Conservation (phyloP, 2,888 invertebrate genomes). For the Cosmia pyralina region DNA sequence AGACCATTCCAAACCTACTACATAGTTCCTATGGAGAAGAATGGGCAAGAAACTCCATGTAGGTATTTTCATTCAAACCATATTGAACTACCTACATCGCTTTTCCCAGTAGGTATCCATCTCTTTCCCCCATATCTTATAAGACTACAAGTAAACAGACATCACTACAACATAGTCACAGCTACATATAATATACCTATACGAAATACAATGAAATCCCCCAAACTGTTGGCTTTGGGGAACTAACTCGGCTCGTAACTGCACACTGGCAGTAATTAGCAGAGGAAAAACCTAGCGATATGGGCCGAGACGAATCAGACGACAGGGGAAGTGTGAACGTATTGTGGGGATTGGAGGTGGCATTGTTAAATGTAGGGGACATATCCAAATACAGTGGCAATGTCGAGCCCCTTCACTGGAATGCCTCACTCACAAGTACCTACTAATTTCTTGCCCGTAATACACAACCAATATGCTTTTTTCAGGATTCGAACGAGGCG, state of each 20-base stretch:
- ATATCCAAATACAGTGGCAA: too few species aligned
- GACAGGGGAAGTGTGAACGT: constrained; percentile 36
- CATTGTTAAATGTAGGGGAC: background rate
- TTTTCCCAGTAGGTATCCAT: background rate
- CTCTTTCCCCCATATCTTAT: background rate
- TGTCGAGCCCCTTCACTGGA: too few species aligned
- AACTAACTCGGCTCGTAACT: constrained; percentile 70
- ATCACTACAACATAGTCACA: constrained; percentile 10
- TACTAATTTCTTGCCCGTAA: too few species aligned
- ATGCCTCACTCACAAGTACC: too few species aligned
- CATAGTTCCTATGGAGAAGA: too few species aligned
- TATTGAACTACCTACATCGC: background rate
- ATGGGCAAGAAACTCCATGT: background rate
- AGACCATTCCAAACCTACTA: background rate
- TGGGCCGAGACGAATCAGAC: constrained; percentile 82
- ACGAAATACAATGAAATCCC: constrained; percentile 64
- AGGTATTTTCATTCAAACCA: background rate
- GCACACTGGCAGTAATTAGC: constrained; percentile 79
- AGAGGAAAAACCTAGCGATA: constrained; percentile 81
- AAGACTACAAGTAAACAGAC: constrained; percentile 34
- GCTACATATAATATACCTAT: constrained; percentile 18
- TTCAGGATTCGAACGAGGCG: too few species aligned
- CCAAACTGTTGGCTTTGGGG: constrained; percentile 68
- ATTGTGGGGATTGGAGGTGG: constrained; percentile 7
- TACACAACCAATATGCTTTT: too few species aligned